A percentile compares a stretch with the other conserved stretches of the same genome.
Conservation (phyloP, 2,113 vertebrate genomes). For the Pseudopodoces humilis region DNA sequence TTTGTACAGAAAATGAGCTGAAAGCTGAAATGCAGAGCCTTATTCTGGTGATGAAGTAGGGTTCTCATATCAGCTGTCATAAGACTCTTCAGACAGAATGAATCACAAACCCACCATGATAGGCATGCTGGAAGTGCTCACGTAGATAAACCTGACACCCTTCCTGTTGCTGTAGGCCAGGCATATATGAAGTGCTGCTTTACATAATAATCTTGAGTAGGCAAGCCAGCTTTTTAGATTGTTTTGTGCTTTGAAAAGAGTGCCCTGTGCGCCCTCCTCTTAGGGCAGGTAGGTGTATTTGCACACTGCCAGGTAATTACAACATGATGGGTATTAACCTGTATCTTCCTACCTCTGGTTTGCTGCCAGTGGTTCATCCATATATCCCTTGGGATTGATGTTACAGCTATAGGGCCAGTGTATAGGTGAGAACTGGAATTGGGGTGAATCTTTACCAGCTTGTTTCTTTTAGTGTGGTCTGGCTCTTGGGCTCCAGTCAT, state of each 20-base stretch:
- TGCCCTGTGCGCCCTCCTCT: background rate
- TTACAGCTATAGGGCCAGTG: accelerated
- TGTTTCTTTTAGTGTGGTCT: background rate
- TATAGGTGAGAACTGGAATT: background rate
- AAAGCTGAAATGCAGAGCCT: slow-evolving; percentile 27
- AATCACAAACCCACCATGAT: background rate
- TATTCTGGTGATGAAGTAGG: background rate
- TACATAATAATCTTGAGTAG: background rate
- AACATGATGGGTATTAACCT: accelerated
- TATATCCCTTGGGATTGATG: background rate
- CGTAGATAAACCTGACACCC: background rate
- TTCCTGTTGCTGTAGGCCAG: background rate
- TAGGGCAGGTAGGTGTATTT: background rate
- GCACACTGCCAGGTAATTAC: background rate
- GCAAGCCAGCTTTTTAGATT: background rate
- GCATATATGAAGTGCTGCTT: background rate
- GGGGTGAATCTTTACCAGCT: background rate
- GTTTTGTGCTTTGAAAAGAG: background rate
- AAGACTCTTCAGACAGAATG: background rate
- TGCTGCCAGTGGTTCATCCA: background rate
- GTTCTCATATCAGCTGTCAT: background rate
- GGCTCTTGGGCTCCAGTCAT: background rate
- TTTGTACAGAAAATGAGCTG: slow-evolving; percentile 36
- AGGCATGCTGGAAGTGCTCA: background rate
- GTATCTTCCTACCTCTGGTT: background rate